Evolutionary conservation across 2,888 invertebrate genomes (phyloP).

Genomic region (Schrankia costaestrigalis): DNA sequence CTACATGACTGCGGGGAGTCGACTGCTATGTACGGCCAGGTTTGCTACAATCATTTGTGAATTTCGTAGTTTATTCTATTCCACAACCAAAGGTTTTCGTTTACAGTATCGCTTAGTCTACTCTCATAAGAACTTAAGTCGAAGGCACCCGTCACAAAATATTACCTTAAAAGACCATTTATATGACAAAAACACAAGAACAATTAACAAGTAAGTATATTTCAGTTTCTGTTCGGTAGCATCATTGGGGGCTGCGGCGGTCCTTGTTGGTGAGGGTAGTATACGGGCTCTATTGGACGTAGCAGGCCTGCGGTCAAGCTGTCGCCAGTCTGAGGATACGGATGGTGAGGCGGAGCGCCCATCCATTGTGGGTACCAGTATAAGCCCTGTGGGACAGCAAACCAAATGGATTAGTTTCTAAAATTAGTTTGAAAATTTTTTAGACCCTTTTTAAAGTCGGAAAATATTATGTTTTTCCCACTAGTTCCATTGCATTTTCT

Average conservation of each 20-base stretch:
- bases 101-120: no score
- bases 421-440: background rate
- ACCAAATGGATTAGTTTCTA: background rate
- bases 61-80: no score
- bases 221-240: background rate
- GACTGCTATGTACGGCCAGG: no score
- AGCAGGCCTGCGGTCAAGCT: slow-evolving; percentile 19
- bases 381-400: slow-evolving; percentile 46
- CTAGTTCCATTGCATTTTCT: no score
- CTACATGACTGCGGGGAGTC: no score
- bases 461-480: no score
- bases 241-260: slow-evolving; percentile 9
- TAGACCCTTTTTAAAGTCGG: background rate
- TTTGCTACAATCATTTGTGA: no score
- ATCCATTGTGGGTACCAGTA: slow-evolving; percentile 78
- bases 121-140: no score
- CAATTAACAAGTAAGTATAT: slow-evolving; percentile 1
- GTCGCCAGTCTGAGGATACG: slow-evolving; percentile 55
- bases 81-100: no score
- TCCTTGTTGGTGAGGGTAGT: slow-evolving; percentile 52
- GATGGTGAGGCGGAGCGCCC: slow-evolving; percentile 68
- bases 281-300: slow-evolving; percentile 20
- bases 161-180: background rate
- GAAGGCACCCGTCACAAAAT: no score
- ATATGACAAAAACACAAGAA: background rate